These are phyloP conservation scores for Phenganax subtilis DNA, from an alignment of 92 coral and sea anemone species.

Conservation along the genomic window DNA sequence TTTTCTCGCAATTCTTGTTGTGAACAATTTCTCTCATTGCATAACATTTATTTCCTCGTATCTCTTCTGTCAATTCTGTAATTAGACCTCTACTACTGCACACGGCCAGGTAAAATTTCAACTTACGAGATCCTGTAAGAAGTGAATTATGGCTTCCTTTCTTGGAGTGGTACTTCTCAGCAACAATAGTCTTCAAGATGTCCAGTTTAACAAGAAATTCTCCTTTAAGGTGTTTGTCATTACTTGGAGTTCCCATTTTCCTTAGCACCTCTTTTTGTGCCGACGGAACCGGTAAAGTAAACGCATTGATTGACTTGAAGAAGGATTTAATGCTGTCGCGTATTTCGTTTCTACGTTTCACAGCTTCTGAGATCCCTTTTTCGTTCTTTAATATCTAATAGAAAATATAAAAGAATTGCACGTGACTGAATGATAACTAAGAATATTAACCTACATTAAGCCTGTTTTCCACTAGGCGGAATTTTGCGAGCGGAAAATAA, in stretches of 20 bases:
- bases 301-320: conserved; percentile 34
- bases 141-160: conserved; percentile 28
- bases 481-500: too few species aligned
- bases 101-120: background rate
- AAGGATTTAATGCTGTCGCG: conserved; percentile 28
- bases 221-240: conserved; percentile 27
- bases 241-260: conserved; percentile 31
- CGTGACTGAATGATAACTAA: too few species aligned
- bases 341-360: conserved; percentile 26
- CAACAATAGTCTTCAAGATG: conserved; percentile 31
- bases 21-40: too few species aligned
- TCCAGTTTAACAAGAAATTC: conserved; percentile 33
- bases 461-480: too few species aligned
- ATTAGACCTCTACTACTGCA: background rate
- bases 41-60: too few species aligned
- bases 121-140: conserved; percentile 38
- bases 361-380: conserved; percentile 23
- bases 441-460: too few species aligned
- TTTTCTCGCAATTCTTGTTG: too few species aligned
- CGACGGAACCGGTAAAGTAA: conserved; percentile 36
- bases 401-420: too few species aligned
- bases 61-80: too few species aligned
- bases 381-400: conserved; percentile 30
- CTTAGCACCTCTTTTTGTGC: conserved; percentile 14
- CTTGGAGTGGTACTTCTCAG: conserved; percentile 38